Conservation (phyloP, 1,140 invertebrate species). For the Samia ricini region DNA sequence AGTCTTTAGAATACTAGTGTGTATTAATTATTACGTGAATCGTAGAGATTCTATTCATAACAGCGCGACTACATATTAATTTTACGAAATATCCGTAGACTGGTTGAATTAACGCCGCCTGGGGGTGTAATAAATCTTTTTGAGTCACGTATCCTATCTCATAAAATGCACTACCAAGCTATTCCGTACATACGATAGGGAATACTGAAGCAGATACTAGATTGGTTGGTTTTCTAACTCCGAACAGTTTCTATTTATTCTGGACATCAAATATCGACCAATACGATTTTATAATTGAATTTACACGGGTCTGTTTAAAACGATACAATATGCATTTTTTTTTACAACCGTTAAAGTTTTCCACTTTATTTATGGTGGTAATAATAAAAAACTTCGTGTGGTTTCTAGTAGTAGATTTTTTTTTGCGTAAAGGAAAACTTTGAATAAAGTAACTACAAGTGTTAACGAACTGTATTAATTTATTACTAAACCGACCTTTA, state of each 20-base stretch:
- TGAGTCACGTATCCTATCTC: constrained; percentile 36
- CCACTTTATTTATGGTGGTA: not conserved
- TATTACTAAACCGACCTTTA: no score
- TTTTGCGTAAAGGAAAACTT: no score
- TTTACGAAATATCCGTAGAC: constrained; percentile 1
- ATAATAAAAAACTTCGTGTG: not conserved
- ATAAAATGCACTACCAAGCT: constrained; percentile 27
- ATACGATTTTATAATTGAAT: not conserved
- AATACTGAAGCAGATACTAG: not conserved
- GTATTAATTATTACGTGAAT: no score
- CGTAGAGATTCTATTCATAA: no score
- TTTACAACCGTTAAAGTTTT: not conserved
- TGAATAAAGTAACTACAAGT: no score
- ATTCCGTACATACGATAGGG: not conserved
- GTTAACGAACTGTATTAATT: no score
- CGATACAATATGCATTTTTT: not conserved
- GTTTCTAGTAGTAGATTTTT: no score
- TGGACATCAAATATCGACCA: not conserved
- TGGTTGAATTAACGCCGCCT: constrained; percentile 11
- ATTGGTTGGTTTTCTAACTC: not conserved
- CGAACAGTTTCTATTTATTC: not conserved
- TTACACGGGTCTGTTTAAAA: not conserved
- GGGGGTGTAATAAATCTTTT: constrained; percentile 34
- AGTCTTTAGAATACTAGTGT: no score
- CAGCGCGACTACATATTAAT: not conserved